These are phyloP conservation scores for Gymnothorax reevesii DNA, from an alignment of 2,797 vertebrate species.

Conservation along the genomic window DNA sequence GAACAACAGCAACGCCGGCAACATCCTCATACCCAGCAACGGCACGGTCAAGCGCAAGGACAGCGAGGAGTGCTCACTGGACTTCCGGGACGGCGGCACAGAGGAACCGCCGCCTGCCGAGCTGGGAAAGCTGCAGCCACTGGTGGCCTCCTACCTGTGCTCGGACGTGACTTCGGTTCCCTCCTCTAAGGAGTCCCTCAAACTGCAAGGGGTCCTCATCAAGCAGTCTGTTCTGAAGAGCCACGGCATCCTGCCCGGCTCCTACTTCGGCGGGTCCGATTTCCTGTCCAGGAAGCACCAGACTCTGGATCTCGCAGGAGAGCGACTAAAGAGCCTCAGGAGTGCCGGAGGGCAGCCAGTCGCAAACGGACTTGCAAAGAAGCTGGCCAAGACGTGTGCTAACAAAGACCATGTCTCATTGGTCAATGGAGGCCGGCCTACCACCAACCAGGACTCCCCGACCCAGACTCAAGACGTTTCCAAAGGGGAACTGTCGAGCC, in stretches of 20 bases:
- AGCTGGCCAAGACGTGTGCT: conserved; percentile 80
- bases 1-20: conserved; percentile 93
- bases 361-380: conserved; percentile 74
- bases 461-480: conserved; percentile 66
- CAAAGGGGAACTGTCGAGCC: conserved; percentile 75
- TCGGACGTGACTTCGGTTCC: conserved; percentile 92
- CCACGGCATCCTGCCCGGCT: conserved; percentile 81
- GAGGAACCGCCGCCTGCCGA: conserved; percentile 72
- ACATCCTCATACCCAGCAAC: conserved; percentile 89
- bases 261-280: conserved; percentile 69
- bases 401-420: conserved; percentile 76
- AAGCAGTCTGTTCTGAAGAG: conserved; percentile 92
- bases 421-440: conserved; percentile 71
- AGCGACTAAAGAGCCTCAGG: conserved; percentile 80
- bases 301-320: conserved; percentile 81
- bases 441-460: conserved; percentile 64
- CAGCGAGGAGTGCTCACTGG: conserved; percentile 81
- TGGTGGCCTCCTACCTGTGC: conserved; percentile 91
- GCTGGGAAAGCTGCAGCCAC: conserved; percentile 89
- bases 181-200: conserved; percentile 88
- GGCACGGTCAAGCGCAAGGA: conserved; percentile 86
- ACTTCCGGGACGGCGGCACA: conserved; percentile 79
- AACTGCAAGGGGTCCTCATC: conserved; percentile 93
- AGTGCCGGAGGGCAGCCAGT: conserved; percentile 70
- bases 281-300: conserved; percentile 49